These are phyloP conservation scores for Cataglyphis rosenhaueri DNA, from an alignment of 2,888 invertebrate species.

Conservation along the genomic window DNA sequence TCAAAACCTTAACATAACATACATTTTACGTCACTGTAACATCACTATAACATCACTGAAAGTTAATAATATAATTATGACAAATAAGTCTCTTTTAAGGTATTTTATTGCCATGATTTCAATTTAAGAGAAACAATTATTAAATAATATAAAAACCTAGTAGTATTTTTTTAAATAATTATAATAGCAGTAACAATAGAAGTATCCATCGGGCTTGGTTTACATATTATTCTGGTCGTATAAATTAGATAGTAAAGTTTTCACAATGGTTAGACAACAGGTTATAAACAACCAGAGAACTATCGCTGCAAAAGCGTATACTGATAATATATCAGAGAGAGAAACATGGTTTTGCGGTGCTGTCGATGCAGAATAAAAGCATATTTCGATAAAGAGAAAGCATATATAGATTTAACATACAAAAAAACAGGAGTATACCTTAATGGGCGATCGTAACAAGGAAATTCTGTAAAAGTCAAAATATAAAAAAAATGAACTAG, in stretches of 20 bases:
- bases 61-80: constrained; percentile 10
- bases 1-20: neutral
- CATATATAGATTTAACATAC: neutral
- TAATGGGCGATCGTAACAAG: neutral
- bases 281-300: constrained; percentile 6
- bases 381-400: neutral
- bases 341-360: neutral
- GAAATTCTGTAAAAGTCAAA: neutral
- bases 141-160: neutral
- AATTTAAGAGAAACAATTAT: neutral
- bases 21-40: neutral
- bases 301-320: neutral
- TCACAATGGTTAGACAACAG: constrained; percentile 18
- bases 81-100: neutral
- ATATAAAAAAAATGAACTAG: neutral
- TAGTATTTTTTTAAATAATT: constrained; percentile 16
- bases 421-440: neutral
- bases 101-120: neutral
- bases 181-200: constrained; percentile 20
- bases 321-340: constrained; percentile 24
- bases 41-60: neutral
- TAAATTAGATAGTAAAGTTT: constrained; percentile 50
- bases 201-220: constrained; percentile 9
- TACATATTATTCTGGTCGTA: constrained; percentile 38
- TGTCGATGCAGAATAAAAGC: neutral